Base-by-base conservation (phyloP, 2,888 invertebrate genomes). In the Sepioteuthis lessoniana region DNA sequence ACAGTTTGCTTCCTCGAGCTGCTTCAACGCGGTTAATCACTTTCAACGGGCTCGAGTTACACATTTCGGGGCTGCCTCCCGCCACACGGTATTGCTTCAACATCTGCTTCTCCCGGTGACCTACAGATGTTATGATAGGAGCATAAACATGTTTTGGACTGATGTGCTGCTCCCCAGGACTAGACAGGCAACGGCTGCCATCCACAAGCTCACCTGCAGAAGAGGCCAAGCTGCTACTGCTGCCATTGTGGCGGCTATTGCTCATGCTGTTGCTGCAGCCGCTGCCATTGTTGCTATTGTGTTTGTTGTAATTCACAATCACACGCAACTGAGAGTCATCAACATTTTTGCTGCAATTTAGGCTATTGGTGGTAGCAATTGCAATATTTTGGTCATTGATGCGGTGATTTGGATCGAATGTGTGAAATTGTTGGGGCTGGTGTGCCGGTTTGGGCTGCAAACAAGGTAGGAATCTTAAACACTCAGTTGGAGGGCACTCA, bases 71-170 rank as follows among this genome's bases (percentile, higher is more conserved):
- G 50, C 37, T 38, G n/a, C 93, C 60, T 76, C 76, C n/a, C 25
- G 76, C n/a, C 55, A 50, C 5, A 31, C 25, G 50, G 35, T 50
- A 50, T 37, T 93, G 93, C 50, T 60, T 93, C 50, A 60, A 50
- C 25, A 37, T 5, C 37, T 50, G 93, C 38, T 93, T 93, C 60
- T 93, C 93, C 46, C 31, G 60, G 50, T 93, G 93, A 93, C 50
- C 38, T n/a, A 50, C 60, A 60, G 93, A 60, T 38, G 38, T 50
- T 37, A 60, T 60, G 35, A 60, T 93, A n/a, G 93, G 93, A 25
- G 93, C 50, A 38, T 93, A 93, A n/a, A 93, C 93, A 38, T 60
- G 93, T 55, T 93, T 93, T 93, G 93, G 93, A 93, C 93, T 93
- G 50, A 60, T 50, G 38, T 93, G 55, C 50, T 60, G 50, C 31